Conservation (phyloP, 2,113 vertebrate species). For the Lophotis ruficrista region DNA sequence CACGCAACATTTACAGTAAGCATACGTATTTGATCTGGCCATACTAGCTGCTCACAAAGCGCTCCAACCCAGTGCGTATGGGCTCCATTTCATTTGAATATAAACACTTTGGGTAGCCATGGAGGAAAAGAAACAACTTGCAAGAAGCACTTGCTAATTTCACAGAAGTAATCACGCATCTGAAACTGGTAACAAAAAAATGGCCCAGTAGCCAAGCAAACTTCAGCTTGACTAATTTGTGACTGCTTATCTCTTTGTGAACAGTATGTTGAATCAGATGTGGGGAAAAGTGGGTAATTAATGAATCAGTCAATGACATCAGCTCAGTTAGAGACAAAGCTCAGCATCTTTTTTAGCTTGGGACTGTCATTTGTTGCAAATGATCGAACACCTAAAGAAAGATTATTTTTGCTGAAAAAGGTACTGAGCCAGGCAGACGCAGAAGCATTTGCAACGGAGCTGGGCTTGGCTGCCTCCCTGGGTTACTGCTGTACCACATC, state of each 20-base stretch:
- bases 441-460: not conserved
- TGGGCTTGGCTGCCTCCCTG: not conserved
- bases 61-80: not conserved
- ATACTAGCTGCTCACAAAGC: not conserved
- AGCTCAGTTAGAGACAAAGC: conserved; percentile 1
- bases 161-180: conserved; percentile 38
- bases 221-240: conserved; percentile 55
- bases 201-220: not conserved
- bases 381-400: not conserved
- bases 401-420: not conserved
- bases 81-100: not conserved
- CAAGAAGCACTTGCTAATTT: conserved; percentile 13
- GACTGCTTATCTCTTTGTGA: conserved; percentile 50
- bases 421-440: not conserved
- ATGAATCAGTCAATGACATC: conserved; percentile 19
- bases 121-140: conserved; percentile 45
- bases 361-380: not conserved
- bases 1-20: not conserved
- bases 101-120: conserved; percentile 32
- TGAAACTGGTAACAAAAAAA: conserved; percentile 27
- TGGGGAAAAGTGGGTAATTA: conserved; percentile 23
- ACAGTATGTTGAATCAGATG: conserved; percentile 22
- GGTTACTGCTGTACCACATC: not conserved
- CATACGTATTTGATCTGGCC: not conserved
- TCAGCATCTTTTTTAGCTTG: not conserved